Evolutionary conservation across 2,888 invertebrate genomes (phyloP).

Genomic region (Maniola hyperantus): DNA sequence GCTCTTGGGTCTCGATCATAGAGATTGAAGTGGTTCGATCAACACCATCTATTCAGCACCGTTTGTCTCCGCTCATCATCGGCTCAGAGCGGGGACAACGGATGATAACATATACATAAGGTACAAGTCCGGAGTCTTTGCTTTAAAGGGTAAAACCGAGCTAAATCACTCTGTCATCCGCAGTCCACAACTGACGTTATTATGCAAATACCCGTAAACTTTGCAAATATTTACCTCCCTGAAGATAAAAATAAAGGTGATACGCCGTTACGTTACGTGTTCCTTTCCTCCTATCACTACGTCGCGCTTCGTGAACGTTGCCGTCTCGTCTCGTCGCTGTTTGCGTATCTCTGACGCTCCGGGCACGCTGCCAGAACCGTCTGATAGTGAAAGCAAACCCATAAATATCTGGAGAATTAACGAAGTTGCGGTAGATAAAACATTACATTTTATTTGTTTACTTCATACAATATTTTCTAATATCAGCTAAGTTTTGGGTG

Average conservation of each 20-base stretch:
- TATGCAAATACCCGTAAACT: conserved; percentile 13
- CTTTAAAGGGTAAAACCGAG: not conserved
- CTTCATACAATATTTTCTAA: not conserved
- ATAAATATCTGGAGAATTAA: not conserved
- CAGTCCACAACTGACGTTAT: not conserved
- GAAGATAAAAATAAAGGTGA: conserved; percentile 32
- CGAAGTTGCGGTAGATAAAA: not conserved
- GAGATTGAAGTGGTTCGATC: no score
- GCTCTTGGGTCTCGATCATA: no score
- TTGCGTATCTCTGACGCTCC: conserved; percentile 30
- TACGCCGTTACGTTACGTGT: conserved; percentile 24
- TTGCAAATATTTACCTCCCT: conserved; percentile 32
- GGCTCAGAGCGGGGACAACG: no score
- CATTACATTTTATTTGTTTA: not conserved
- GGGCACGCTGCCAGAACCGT: conserved; percentile 41
- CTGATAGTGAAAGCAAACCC: conserved; percentile 41
- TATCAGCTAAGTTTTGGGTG: not conserved
- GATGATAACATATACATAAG: no score
- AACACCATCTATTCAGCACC: no score
- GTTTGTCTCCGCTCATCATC: not conserved
- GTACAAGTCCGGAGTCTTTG: no score
- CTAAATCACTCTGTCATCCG: not conserved
- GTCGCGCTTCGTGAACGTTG: conserved; percentile 29
- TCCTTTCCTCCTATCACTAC: conserved; percentile 18
- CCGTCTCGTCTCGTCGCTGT: conserved; percentile 11